A percentile compares a stretch with the other conserved stretches of the same genome.
Evolutionary conservation across 2,797 vertebrate species (phyloP).

Genomic region (Lithobates sylvaticus): DNA sequence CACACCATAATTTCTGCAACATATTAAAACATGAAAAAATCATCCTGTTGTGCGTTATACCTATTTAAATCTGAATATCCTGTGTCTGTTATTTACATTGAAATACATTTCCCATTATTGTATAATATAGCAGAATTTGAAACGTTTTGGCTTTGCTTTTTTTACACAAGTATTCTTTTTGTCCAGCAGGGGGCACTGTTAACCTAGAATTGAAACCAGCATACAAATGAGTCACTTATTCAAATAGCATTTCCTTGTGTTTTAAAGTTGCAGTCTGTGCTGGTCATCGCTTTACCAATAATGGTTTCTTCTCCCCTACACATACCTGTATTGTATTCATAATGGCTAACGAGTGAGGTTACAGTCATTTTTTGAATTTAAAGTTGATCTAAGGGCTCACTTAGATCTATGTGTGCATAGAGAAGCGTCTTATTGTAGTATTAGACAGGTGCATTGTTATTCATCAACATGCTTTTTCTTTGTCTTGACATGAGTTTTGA

Average conservation of each 20-base stretch:
- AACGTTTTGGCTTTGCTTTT: background rate
- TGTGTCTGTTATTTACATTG: background rate
- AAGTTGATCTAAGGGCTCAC: too few relatives aligned
- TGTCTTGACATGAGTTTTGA: too few relatives aligned
- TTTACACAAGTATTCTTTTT: background rate
- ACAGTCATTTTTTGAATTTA: too few relatives aligned
- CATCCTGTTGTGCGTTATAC: background rate
- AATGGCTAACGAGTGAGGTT: too few relatives aligned
- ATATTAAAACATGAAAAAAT: background rate
- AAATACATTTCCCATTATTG: background rate
- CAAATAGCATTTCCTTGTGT: slow-evolving; percentile 13
- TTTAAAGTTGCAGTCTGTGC: slow-evolving; percentile 41
- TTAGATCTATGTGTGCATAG: too few relatives aligned
- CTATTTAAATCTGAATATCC: background rate
- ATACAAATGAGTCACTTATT: slow-evolving; percentile 30
- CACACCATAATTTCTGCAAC: background rate
- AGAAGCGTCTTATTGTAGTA: too few relatives aligned
- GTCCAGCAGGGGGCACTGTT: slow-evolving; percentile 52
- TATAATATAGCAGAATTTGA: background rate
- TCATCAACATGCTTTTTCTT: too few relatives aligned
- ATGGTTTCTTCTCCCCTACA: too few relatives aligned
- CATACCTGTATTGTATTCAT: too few relatives aligned
- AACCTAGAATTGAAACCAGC: background rate
- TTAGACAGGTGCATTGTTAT: too few relatives aligned
- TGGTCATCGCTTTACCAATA: slow-evolving; percentile 6